A percentile compares a stretch with the other conserved stretches of the same genome.
Conservation (phyloP, 1,140 invertebrate genomes). For the Prorops nasuta region DNA sequence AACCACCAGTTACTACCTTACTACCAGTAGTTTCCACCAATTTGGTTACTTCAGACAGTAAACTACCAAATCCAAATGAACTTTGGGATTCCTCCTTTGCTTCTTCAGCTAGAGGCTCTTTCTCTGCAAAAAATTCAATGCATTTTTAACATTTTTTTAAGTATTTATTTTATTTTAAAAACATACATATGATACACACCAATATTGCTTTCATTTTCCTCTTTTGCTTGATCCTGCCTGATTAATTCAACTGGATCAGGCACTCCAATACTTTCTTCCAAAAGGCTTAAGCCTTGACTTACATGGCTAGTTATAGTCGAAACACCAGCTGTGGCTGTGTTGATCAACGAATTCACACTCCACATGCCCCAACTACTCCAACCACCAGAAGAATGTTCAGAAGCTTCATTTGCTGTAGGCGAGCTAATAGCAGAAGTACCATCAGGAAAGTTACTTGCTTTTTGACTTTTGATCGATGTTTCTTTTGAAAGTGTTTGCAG, state of each 20-base stretch:
- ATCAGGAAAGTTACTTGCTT: no score
- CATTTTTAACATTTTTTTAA: no score
- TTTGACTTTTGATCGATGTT: no score
- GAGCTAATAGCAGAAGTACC: no score
- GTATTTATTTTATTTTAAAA: neutral
- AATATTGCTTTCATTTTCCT: slow-evolving; percentile 30
- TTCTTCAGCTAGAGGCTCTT: slow-evolving; percentile 18
- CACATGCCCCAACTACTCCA: slow-evolving; percentile 68
- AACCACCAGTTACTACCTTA: slow-evolving; percentile 77
- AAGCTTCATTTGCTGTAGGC: slow-evolving; percentile 15
- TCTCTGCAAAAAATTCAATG: slow-evolving; percentile 24
- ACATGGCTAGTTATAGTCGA: slow-evolving; percentile 75
- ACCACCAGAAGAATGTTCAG: slow-evolving; percentile 16
- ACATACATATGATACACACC: slow-evolving; percentile 2
- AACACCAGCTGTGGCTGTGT: slow-evolving; percentile 70
- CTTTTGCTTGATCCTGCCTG: slow-evolving; percentile 53
- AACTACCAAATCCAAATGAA: slow-evolving; percentile 62
- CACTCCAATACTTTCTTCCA: slow-evolving; percentile 74
- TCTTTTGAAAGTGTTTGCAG: slow-evolving; percentile 33
- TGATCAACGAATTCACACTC: slow-evolving; percentile 71
- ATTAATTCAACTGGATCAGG: slow-evolving; percentile 75
- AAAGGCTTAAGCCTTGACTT: slow-evolving; percentile 71
- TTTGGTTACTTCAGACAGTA: slow-evolving; percentile 70
- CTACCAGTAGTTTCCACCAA: slow-evolving; percentile 72
- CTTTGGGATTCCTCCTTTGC: slow-evolving; percentile 24